Percentiles rank a stretch among this genome's conserved stretches.
phyloP scores from a whole-genome alignment of 2,113 vertebrate genomes.

The Melanocharis versteri region DNA sequence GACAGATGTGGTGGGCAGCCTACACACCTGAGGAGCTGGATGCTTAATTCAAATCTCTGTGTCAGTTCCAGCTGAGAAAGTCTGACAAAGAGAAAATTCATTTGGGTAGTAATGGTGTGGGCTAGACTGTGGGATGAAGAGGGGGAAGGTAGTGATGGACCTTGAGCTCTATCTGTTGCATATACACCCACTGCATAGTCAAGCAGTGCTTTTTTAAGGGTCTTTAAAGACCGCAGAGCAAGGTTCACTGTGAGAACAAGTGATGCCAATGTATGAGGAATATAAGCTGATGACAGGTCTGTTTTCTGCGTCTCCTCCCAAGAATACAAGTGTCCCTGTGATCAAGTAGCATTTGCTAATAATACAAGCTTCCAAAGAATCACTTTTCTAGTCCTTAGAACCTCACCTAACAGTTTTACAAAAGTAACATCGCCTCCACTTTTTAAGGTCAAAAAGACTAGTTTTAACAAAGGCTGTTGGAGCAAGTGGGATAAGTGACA shows the following conservation, averaged over 20 bases:
- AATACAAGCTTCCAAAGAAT: neutral
- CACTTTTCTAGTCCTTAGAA: neutral
- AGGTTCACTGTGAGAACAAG: neutral
- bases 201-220: neutral
- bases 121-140: neutral
- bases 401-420: neutral
- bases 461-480: neutral
- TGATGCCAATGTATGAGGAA: neutral
- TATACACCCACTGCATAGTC: neutral
- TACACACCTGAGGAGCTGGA: neutral
- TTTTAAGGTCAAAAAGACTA: conserved; percentile 13
- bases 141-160: neutral
- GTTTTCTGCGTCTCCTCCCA: neutral
- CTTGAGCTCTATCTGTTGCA: neutral
- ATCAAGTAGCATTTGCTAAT: neutral
- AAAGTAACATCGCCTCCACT: neutral
- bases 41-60: neutral
- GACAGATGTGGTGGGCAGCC: neutral
- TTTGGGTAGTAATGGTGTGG: neutral
- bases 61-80: neutral
- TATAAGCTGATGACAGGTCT: neutral
- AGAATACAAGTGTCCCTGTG: neutral
- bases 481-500: conserved; percentile 13
- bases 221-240: neutral
- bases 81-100: neutral